Evolutionary conservation across 2,797 vertebrate species (phyloP).

Genomic region (Enteromius treurensis): DNA sequence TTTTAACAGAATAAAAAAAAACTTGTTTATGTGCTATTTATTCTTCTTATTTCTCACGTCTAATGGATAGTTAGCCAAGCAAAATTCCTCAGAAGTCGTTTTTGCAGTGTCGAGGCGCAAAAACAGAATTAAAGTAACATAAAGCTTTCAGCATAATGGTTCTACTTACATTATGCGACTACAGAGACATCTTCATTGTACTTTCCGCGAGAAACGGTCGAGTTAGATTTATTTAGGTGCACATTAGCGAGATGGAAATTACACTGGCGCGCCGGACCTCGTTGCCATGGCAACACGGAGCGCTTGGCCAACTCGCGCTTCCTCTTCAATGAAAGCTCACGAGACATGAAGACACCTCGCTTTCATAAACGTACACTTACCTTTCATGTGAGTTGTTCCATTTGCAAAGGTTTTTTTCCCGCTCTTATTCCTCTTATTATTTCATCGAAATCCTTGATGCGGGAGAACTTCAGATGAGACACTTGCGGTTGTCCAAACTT

Average conservation of each 20-base stretch:
- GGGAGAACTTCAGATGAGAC: constrained; percentile 24
- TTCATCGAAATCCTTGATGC: constrained; percentile 23
- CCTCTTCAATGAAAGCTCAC: constrained; percentile 5
- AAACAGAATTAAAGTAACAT: constrained; percentile 6
- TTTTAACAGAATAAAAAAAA: neutral
- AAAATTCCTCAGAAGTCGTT: constrained; percentile 1
- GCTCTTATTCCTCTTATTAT: neutral
- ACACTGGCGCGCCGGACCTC: constrained; percentile 35
- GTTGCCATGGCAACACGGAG: constrained; percentile 74
- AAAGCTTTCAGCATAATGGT: neutral
- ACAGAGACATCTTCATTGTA: neutral
- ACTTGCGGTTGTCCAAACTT: constrained; percentile 53
- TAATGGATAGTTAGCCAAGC: neutral
- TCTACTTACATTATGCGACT: constrained; percentile 1
- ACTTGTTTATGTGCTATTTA: neutral
- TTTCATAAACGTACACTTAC: constrained; percentile 42
- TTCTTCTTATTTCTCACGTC: constrained; percentile 3
- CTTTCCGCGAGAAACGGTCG: neutral
- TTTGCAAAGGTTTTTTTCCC: neutral
- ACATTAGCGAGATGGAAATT: neutral
- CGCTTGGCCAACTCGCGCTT: constrained; percentile 48
- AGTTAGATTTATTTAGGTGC: neutral
- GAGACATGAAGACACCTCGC: neutral
- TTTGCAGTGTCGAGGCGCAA: neutral
- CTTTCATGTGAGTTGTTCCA: constrained; percentile 24